Conservation (phyloP, 2,113 vertebrate species). For the Rhadina sibilatrix region DNA sequence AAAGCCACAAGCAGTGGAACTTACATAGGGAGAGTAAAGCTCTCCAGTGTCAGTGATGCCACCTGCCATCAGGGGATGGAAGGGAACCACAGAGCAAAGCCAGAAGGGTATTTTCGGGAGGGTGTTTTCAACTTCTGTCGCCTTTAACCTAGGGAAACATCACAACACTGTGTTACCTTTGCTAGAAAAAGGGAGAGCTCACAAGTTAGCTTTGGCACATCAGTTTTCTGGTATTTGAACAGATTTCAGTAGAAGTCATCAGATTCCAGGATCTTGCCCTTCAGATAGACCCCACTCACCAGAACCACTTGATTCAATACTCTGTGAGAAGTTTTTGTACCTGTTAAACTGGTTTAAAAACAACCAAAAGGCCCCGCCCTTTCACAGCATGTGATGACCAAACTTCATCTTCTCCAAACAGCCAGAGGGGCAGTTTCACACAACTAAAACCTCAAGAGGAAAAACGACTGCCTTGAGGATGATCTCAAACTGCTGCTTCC, state of each 20-base stretch:
- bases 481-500: background rate
- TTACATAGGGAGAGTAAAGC: constrained; percentile 94
- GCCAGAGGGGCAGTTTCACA: background rate
- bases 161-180: background rate
- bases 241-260: background rate
- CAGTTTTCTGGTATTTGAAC: background rate
- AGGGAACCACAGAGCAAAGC: background rate
- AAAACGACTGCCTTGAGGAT: background rate
- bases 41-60: constrained; percentile 93
- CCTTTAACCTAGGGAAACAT: constrained; percentile 36
- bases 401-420: background rate
- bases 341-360: background rate
- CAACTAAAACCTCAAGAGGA: background rate
- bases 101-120: background rate
- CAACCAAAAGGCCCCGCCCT: background rate
- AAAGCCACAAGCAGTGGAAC: constrained; percentile 50
- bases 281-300: background rate
- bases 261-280: background rate
- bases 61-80: constrained; percentile 79
- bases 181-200: background rate
- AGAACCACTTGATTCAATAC: background rate
- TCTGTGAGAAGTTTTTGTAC: background rate
- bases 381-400: background rate
- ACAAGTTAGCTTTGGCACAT: background rate
- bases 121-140: background rate